phyloP scores from a whole-genome alignment of 2,797 vertebrate genomes.

The Valencia hispanica region DNA sequence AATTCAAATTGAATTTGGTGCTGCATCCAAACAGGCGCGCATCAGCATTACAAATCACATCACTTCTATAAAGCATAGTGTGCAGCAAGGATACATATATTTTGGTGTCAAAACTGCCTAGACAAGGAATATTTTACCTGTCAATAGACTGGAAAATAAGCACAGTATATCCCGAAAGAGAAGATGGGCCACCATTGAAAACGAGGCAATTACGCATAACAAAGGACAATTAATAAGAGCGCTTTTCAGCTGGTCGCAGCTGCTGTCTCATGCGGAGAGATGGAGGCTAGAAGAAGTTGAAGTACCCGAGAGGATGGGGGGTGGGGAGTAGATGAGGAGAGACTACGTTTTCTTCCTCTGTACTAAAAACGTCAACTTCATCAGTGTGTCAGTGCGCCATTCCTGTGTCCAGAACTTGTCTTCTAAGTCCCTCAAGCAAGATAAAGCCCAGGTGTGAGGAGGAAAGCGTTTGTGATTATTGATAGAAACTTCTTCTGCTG shows the following conservation, averaged over 20 bases:
- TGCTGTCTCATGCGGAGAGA: constrained; percentile 90
- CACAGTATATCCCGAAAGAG: constrained; percentile 75
- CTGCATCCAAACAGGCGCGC: neutral
- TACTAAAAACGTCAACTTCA: constrained; percentile 36
- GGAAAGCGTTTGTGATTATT: neutral
- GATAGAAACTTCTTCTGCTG: neutral
- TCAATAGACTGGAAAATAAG: constrained; percentile 46
- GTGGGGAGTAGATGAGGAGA: neutral
- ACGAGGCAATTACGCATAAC: constrained; percentile 92
- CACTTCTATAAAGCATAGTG: neutral
- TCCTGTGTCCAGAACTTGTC: neutral
- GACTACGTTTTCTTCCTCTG: constrained; percentile 45
- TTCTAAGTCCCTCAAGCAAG: neutral
- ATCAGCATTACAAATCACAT: neutral
- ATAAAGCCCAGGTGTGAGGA: neutral
- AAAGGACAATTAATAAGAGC: constrained; percentile 96
- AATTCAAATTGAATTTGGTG: constrained; percentile 19
- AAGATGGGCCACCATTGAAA: constrained; percentile 87
- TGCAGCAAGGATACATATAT: neutral
- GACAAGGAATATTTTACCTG: constrained; percentile 48
- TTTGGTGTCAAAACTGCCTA: neutral
- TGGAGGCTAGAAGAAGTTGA: constrained; percentile 82
- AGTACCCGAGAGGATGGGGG: constrained; percentile 80
- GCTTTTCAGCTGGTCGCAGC: constrained; percentile 93
- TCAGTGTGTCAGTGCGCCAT: constrained; percentile 49